Evolutionary conservation across 2,113 vertebrate genomes (phyloP).

Genomic region (Cygnus buccinator): DNA sequence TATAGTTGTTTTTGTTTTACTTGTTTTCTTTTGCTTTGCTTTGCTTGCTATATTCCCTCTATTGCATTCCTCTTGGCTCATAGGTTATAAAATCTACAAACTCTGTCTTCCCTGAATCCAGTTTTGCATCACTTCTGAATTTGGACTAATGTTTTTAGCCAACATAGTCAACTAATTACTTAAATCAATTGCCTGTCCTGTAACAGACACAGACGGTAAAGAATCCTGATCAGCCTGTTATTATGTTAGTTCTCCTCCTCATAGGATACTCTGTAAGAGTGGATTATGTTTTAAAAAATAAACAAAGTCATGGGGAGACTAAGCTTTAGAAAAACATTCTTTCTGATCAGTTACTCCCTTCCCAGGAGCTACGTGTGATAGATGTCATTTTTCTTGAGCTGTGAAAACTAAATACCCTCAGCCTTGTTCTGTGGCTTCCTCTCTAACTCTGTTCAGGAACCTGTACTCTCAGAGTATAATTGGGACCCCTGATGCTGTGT

Average conservation of each 20-base stretch:
- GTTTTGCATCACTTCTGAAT: not conserved
- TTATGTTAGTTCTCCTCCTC: not conserved
- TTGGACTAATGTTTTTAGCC: not conserved
- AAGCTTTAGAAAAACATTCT: not conserved
- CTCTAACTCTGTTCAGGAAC: not conserved
- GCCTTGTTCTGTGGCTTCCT: not conserved
- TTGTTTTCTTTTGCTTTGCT: not conserved
- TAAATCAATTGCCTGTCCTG: not conserved
- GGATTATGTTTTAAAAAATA: slow-evolving; percentile 10
- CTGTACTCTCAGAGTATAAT: not conserved
- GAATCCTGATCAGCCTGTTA: not conserved
- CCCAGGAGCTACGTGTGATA: not conserved
- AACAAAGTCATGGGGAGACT: not conserved
- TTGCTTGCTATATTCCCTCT: not conserved
- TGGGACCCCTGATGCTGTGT: not conserved
- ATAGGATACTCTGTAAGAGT: not conserved
- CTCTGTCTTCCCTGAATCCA: not conserved
- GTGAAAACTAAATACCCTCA: not conserved
- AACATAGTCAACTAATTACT: not conserved
- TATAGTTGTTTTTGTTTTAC: not conserved
- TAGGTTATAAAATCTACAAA: not conserved
- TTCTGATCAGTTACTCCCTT: not conserved
- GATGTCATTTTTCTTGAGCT: not conserved
- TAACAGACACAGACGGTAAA: not conserved
- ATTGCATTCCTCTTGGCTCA: not conserved